phyloP scores from a whole-genome alignment of 1,140 invertebrate genomes.

The Hormaphis cornu region DNA sequence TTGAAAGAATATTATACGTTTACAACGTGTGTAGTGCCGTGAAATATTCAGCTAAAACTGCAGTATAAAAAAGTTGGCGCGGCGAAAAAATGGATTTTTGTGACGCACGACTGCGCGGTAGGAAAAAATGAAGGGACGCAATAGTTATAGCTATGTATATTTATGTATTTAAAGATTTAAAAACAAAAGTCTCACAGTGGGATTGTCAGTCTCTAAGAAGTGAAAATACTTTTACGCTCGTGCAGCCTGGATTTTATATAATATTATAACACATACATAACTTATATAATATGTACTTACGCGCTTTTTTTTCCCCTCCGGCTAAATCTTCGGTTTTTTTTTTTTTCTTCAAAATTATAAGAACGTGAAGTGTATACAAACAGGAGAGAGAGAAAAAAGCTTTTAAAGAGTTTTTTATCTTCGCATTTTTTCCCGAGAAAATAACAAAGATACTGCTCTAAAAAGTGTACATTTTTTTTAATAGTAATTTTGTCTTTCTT shows the following conservation, averaged over 20 bases:
- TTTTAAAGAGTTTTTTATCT: constrained; percentile 1
- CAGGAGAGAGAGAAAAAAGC: not conserved
- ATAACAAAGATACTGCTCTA: not conserved
- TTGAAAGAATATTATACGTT: not conserved
- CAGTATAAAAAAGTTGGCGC: too few species aligned
- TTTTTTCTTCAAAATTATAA: constrained; percentile 2
- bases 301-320: not conserved
- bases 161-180: constrained; percentile 10
- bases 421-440: not conserved
- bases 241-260: not conserved
- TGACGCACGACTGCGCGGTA: not conserved
- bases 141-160: not conserved
- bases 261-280: not conserved
- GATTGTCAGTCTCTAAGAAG: not conserved
- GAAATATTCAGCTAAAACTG: constrained; percentile 13
- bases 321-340: not conserved
- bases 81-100: not conserved
- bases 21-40: not conserved
- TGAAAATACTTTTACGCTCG: not conserved
- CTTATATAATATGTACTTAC: not conserved
- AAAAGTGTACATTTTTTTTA: too few species aligned
- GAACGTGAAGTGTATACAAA: not conserved
- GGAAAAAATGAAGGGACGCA: not conserved
- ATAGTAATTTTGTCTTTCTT: too few species aligned
- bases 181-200: not conserved